These are phyloP conservation scores for Pangasius macronema DNA, from an alignment of 2,797 vertebrate species.

Conservation along the genomic window DNA sequence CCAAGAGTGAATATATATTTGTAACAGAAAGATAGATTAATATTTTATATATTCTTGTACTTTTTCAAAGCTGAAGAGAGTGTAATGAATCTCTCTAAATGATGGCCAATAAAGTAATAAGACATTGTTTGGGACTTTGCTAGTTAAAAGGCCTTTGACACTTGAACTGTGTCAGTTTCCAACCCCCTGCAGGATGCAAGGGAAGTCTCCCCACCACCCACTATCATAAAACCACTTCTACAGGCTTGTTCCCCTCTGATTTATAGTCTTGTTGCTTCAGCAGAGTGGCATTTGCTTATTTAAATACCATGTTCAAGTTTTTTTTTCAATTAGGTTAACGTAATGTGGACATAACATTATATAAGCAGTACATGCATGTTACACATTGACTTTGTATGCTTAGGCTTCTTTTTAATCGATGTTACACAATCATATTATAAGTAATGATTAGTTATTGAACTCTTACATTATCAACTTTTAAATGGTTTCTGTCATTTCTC, in stretches of 20 bases:
- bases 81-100: slow-evolving; percentile 51
- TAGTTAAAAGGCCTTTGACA: slow-evolving; percentile 73
- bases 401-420: too few species aligned
- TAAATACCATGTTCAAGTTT: slow-evolving; percentile 52
- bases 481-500: not conserved
- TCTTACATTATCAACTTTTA: not conserved
- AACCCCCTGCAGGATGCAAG: slow-evolving; percentile 77
- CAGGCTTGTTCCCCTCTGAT: slow-evolving; percentile 73
- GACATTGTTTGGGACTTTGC: slow-evolving; percentile 60
- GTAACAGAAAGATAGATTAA: slow-evolving; percentile 12
- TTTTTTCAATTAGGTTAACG: slow-evolving; percentile 4
- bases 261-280: slow-evolving; percentile 71
- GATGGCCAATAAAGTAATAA: slow-evolving; percentile 60
- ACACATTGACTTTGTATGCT: not conserved
- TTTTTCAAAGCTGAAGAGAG: slow-evolving; percentile 48
- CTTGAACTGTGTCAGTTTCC: slow-evolving; percentile 67
- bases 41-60: slow-evolving; percentile 25
- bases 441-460: not conserved
- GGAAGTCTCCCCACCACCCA: slow-evolving; percentile 72
- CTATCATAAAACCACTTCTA: slow-evolving; percentile 70
- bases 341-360: not conserved
- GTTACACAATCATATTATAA: not conserved
- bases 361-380: not conserved
- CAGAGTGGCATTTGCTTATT: slow-evolving; percentile 71
- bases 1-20: not conserved